Evolutionary conservation across 2,797 vertebrate genomes (phyloP).

Genomic region (Pangasius sanitwongsei): DNA sequence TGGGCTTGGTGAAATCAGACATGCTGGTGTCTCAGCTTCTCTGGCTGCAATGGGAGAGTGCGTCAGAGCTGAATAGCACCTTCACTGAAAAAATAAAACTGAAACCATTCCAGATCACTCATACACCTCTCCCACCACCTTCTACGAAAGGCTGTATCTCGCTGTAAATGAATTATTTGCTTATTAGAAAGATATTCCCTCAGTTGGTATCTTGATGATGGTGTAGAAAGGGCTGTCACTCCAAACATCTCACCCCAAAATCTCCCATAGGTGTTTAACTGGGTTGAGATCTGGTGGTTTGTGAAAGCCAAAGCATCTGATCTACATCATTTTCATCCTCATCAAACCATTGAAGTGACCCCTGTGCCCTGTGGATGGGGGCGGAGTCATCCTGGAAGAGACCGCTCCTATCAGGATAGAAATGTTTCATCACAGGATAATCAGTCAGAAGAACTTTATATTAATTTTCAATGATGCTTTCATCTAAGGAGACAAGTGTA

Average conservation of each 20-base stretch:
- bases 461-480: neutral
- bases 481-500: neutral
- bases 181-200: neutral
- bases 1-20: neutral
- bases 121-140: neutral
- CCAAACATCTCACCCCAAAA: neutral
- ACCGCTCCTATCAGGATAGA: neutral
- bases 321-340: neutral
- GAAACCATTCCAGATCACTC: neutral
- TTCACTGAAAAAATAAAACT: constrained; percentile 6
- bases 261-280: neutral
- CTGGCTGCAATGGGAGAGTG: constrained; percentile 19
- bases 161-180: neutral
- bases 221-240: neutral
- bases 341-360: neutral
- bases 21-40: constrained; percentile 4
- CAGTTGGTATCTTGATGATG: neutral
- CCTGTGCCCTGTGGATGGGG: neutral
- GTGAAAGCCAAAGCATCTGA: neutral
- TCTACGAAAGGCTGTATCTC: neutral
- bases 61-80: constrained; percentile 17
- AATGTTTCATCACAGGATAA: neutral
- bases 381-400: neutral
- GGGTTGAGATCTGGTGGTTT: neutral
- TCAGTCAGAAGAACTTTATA: neutral